Percentiles rank a stretch among this genome's conserved stretches.
Conservation (phyloP, 2,888 invertebrate species). For the Bruchidius siliquastri region DNA sequence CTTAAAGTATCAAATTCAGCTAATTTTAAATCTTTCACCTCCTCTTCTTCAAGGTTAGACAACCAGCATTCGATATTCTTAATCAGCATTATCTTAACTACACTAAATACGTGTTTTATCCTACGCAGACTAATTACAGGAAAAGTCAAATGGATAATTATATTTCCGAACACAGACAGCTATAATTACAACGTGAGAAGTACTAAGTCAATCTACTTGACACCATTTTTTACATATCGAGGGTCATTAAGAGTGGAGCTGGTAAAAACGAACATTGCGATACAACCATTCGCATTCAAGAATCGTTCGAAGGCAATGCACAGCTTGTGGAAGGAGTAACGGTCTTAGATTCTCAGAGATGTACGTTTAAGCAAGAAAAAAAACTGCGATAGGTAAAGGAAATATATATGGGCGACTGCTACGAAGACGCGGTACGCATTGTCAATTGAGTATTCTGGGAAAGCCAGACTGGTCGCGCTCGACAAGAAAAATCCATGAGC, state of each 20-base stretch:
- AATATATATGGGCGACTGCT: constrained; percentile 19
- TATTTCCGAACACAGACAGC: too few species aligned
- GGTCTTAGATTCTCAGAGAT: constrained; percentile 17
- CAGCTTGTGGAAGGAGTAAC: neutral
- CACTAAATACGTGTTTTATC: too few species aligned
- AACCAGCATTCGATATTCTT: too few species aligned
- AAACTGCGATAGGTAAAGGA: constrained; percentile 17
- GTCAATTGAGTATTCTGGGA: neutral
- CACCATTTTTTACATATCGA: too few species aligned
- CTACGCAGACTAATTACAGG: too few species aligned
- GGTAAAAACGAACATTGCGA: neutral
- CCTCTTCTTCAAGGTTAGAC: too few species aligned
- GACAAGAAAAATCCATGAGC: neutral
- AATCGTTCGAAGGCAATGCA: neutral
- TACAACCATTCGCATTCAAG: neutral
- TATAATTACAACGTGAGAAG: too few species aligned
- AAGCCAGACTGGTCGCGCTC: neutral
- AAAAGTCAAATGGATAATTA: too few species aligned
- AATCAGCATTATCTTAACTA: too few species aligned
- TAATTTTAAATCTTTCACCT: too few species aligned
- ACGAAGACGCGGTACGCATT: constrained; percentile 8
- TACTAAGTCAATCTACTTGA: too few species aligned
- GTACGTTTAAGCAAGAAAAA: constrained; percentile 14
- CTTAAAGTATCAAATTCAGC: too few species aligned
- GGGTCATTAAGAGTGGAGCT: neutral